Evolutionary conservation across 2,113 vertebrate genomes (phyloP), one percentile per base, ranked within the genome.

Genomic region (Porphyrio hochstetteri): DNA sequence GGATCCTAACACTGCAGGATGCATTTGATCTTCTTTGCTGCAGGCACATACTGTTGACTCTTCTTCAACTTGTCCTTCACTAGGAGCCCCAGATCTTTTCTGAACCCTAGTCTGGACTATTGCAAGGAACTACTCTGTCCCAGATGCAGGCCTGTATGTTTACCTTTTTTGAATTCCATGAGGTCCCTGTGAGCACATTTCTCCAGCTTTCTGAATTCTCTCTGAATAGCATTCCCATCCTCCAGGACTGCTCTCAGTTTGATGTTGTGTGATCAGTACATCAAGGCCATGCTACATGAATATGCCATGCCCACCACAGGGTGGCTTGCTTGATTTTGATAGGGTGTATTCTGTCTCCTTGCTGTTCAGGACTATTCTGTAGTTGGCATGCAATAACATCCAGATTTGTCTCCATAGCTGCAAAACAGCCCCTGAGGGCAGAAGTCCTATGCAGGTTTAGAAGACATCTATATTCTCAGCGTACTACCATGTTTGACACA

Each of bases 401-500:
- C 79, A 67, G 33, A 19, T 35, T 53, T 71, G 14, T 33, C 48
- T 63, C 71, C 56, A 27, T 18, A 75, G 13, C 0, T 85, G 24
- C 24, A 27, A 38, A 24, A 33, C 17, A 75, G 44, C 59, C 33
- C 13, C 23, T 29, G 61, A 67, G 7, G 36, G 15, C 40, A 48
- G 38, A 70, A 86, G 27, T 44, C 56, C 36, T n/a, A 4, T 24
- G 13, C n/a, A 75, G 56, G 8, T 70, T 35, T 31, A 60, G 42
- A 71, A 75, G 46, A 68, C 20, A 67, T 2, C 7, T n/a, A 4
- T 9, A 27, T 42, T 14, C n/a, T 56, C 18, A 19, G 40, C 13
- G 3, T 42, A 23, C 5, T 33, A 19, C 28, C 11, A 2, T 7
- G 33, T 80, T 40, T 56, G 28, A 86, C 42, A 33, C 0, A 0